Evolutionary conservation across 2,113 vertebrate species (phyloP).

Genomic region (Cyprinodon tularosa): DNA sequence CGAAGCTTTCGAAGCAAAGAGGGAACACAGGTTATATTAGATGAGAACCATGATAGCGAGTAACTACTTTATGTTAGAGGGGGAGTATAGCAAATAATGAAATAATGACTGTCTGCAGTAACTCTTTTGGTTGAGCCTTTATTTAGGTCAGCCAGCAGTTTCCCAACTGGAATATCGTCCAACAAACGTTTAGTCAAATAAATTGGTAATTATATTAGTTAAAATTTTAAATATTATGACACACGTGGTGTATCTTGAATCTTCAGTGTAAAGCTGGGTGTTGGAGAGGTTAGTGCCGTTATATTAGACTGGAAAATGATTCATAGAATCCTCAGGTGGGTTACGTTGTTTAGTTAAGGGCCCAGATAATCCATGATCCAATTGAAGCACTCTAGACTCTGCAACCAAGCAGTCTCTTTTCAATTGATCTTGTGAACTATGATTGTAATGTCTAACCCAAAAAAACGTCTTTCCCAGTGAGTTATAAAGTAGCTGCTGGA

Average conservation of each 20-base stretch:
- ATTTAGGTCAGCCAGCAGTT: conserved; percentile 4
- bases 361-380: no score
- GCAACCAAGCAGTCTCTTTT: no score
- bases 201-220: not conserved
- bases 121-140: not conserved
- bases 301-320: not conserved
- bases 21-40: conserved; percentile 50
- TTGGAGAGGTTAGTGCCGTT: not conserved
- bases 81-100: conserved; percentile 34
- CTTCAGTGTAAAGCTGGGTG: not conserved
- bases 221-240: not conserved
- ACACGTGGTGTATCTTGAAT: not conserved
- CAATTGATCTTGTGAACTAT: no score
- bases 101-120: conserved; percentile 2
- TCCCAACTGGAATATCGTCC: not conserved
- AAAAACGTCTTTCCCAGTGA: not conserved
- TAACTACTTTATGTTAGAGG: conserved; percentile 47
- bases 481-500: not conserved
- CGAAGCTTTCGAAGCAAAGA: conserved; percentile 65
- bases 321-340: no score
- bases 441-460: no score
- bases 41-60: conserved; percentile 26
- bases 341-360: no score
- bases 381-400: no score
- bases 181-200: no score